phyloP scores from a whole-genome alignment of 2,113 vertebrate species.

The Synodontis membranacea region DNA sequence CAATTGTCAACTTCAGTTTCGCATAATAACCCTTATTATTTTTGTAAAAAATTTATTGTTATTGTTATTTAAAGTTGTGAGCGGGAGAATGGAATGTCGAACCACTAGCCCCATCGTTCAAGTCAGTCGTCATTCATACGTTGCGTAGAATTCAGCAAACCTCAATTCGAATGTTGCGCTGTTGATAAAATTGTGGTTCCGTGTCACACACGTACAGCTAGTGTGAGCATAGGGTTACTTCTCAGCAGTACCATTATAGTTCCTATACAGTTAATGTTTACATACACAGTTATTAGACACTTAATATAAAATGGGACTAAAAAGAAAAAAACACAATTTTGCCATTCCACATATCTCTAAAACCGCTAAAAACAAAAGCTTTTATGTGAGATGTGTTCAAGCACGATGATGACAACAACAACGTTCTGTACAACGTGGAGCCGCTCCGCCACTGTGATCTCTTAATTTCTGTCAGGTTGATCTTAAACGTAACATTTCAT shows the following conservation, averaged over 20 bases:
- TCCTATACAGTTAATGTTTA: background rate
- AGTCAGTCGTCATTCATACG: background rate
- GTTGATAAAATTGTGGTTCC: background rate
- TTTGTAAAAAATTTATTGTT: background rate
- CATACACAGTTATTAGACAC: background rate
- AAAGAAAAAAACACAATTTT: background rate
- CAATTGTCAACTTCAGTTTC: background rate
- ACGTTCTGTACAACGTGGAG: slow-evolving; percentile 10
- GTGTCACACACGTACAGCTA: background rate
- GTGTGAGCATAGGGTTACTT: background rate
- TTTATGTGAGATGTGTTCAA: slow-evolving; percentile 7
- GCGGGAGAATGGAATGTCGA: background rate
- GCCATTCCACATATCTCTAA: background rate
- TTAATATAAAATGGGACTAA: background rate
- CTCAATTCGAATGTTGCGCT: background rate
- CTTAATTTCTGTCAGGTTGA: background rate
- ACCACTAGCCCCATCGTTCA: background rate
- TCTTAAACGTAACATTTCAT: background rate
- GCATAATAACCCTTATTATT: background rate
- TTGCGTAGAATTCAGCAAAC: background rate
- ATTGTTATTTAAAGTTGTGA: background rate
- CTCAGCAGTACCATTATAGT: background rate
- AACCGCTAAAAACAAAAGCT: background rate
- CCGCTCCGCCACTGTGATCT: background rate
- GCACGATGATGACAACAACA: background rate